Base-by-base conservation (phyloP, 2,888 invertebrate genomes). In the Cephonodes hylas region DNA sequence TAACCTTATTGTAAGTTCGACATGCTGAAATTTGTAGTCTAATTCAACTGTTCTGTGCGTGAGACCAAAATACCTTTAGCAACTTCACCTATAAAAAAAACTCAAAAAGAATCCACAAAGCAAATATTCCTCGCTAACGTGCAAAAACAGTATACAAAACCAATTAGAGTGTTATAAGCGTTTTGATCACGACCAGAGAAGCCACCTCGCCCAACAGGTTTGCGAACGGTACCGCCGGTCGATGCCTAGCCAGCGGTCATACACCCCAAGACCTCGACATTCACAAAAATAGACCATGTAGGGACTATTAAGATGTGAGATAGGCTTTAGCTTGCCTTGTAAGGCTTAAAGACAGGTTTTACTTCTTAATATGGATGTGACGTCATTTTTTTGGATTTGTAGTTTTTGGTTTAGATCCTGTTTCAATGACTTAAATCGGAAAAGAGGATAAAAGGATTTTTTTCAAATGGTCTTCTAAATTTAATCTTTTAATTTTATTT, bases 171-270 rank as follows among this genome's bases (percentile, higher is more conserved):
- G 63, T 59, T 66, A 59, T 66, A 58, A 45, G 45, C 58, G 58
- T 46, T 31, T 63, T 62, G 63, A 59, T 27, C 20, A 22, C 10
- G 44, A 42, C 18, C 34, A 34, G 59, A 61, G 58, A 63, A 66
- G 66, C 63, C 20, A 59, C 63, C 20, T n/a, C 42, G 25, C 15
- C 44, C 38, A 62, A 56, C 89, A 72, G 89, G 89, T 89, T 86
- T 75, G 75, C 70, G 66, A 78, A 89, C 89, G 88, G 88, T 86
- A 89, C 77, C 61, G 64, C 74, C 73, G 81, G 76, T 84, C 83
- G 76, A 70, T 63, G 75, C 63, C 71, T 69, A 66, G 71, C 64
- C 56, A 45, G n/a, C 72, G 81, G 87, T 86, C 88, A 79, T 68
- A 61, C 67, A 85, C 88, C 87, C 76, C 69, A 65, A 65, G 75